Evolutionary conservation across 1,140 invertebrate species (phyloP).

Genomic region (Cydia strobilella): DNA sequence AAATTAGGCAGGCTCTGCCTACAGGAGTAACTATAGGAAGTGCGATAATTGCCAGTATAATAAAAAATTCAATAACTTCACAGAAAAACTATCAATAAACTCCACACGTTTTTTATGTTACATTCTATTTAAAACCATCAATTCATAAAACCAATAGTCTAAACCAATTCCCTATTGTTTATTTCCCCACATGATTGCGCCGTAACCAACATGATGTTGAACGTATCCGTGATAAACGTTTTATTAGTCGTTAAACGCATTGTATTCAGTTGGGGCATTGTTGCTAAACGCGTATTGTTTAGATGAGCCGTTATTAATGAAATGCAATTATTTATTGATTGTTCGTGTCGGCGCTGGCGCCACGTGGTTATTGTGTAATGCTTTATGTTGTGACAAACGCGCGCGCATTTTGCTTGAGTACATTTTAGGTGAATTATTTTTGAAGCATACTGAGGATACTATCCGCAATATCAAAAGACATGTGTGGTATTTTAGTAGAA

Average conservation of each 20-base stretch:
- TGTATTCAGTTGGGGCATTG: background rate
- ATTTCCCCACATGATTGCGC: background rate
- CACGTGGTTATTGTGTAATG: conserved; percentile 8
- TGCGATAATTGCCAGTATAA: background rate
- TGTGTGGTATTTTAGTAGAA: too few relatives aligned
- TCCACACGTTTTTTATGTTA: background rate
- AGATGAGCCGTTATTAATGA: conserved; percentile 23
- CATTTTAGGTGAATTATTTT: too few relatives aligned
- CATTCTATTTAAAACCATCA: background rate
- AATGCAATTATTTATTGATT: conserved; percentile 27
- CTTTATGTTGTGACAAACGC: background rate
- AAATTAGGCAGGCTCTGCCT: background rate
- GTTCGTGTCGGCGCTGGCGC: background rate
- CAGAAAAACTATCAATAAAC: background rate
- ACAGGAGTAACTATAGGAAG: background rate
- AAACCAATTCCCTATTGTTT: background rate
- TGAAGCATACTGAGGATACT: too few relatives aligned
- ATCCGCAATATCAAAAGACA: too few relatives aligned
- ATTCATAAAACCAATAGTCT: background rate
- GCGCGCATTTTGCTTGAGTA: background rate
- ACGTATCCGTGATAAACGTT: conserved; percentile 14
- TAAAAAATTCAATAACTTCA: background rate
- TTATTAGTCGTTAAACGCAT: conserved; percentile 3
- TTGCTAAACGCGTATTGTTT: background rate
- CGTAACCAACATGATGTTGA: background rate